Evolutionary conservation across 1,140 invertebrate species (phyloP), one percentile per base, ranked within the genome.

Genomic region (Apocrypta bakeri): DNA sequence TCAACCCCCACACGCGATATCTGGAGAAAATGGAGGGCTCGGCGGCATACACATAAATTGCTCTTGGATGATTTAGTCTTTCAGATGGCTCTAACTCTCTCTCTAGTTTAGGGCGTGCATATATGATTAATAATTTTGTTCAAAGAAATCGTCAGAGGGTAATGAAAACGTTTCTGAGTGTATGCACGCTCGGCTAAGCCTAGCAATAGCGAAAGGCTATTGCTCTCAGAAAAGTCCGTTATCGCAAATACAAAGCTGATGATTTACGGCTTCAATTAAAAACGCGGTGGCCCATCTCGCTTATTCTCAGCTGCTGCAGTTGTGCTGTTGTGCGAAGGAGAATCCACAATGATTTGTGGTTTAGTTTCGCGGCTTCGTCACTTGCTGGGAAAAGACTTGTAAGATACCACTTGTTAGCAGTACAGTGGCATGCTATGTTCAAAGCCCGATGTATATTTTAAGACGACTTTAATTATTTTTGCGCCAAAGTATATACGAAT

Each of bases 251-350:
- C 56, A 69, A 72, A 42, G 2, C 25, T 48, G 40, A 71, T 85
- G 84, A 85, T 85, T 85, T 85, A 85, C 61, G 66, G 42, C 56
- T 81, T 81, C 71, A 83, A 85, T 85, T 83, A 85, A 83, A 83
- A 78, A 29, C 73, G 63, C 81, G 66, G 73, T 12, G 8, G 48
- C 48, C 48, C 48, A 21, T n/a, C 48, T 56, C 48, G 48, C 48
- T 56, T 56, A n/a, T n/a, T 56, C 48, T 56, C 48, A 4, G 42
- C 12, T 7, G 48, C 48, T 56, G 48, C 48, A 21, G 48, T 17
- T 48, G 42, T 48, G 14, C 2, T 48, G 42, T 17, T 7, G 64
- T 7, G 64, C 68, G 2, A 71, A 71, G 31, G 68, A 71, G 68
- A 71, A 71, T 71, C 68, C 68, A 31, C 68, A 17, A 9, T 71